Conservation (phyloP, 2,888 invertebrate species). For the Mystacides longicornis region DNA sequence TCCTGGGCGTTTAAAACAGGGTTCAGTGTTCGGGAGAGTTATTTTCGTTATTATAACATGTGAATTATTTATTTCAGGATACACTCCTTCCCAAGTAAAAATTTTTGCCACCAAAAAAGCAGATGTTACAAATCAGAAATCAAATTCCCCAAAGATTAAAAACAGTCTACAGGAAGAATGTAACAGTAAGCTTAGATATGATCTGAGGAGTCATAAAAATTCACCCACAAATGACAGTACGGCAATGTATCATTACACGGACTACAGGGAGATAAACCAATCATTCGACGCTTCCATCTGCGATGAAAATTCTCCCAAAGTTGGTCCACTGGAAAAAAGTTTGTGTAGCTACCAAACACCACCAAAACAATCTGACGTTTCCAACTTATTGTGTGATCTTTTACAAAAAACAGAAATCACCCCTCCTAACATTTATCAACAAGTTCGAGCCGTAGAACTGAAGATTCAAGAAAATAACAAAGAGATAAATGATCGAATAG, state of each 20-base stretch:
- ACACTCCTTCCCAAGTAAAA: too few species aligned
- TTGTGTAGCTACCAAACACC: conserved; percentile 1
- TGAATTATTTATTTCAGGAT: too few species aligned
- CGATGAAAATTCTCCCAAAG: conserved; percentile 11
- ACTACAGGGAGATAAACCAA: conserved; percentile 17
- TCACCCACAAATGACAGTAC: neutral
- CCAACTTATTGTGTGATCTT: conserved; percentile 13
- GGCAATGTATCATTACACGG: neutral
- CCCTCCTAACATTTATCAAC: neutral
- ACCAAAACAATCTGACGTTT: conserved; percentile 6
- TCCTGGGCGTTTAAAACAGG: too few species aligned
- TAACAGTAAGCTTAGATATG: conserved; percentile 1
- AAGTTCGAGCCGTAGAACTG: conserved; percentile 4
- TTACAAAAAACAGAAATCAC: conserved; percentile 5
- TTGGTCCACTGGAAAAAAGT: conserved; percentile 8
- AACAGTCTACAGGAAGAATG: too few species aligned
- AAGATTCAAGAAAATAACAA: conserved; percentile 8
- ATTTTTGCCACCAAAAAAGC: too few species aligned
- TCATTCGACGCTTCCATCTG: conserved; percentile 15
- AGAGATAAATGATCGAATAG: neutral
- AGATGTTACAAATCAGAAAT: too few species aligned
- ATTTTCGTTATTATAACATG: too few species aligned
- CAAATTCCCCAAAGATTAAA: too few species aligned
- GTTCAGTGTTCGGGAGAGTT: too few species aligned
- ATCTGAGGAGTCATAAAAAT: conserved; percentile 6